These are phyloP conservation scores for Abramis brama DNA, from an alignment of 2,113 vertebrate genomes.

Conservation along the genomic window DNA sequence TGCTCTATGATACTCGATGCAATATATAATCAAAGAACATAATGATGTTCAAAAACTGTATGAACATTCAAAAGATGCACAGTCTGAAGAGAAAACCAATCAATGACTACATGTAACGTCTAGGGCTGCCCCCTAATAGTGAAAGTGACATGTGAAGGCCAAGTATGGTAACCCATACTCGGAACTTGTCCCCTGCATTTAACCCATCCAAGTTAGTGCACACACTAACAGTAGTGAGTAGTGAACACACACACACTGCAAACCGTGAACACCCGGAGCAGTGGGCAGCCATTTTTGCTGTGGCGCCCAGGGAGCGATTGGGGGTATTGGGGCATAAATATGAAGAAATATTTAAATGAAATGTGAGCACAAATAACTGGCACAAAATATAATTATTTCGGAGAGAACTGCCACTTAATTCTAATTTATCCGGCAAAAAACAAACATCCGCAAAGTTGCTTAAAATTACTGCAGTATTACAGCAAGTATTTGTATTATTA, in stretches of 20 bases:
- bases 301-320: too few species aligned
- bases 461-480: neutral
- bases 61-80: neutral
- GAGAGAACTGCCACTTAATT: neutral
- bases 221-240: too few species aligned
- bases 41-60: neutral
- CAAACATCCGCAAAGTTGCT: neutral
- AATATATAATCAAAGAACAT: neutral
- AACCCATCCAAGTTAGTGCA: too few species aligned
- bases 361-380: neutral
- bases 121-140: too few species aligned
- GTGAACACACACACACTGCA: too few species aligned
- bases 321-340: too few species aligned
- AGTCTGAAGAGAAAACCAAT: neutral
- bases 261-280: too few species aligned
- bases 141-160: too few species aligned
- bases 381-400: neutral
- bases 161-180: too few species aligned
- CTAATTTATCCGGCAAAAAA: neutral
- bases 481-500: neutral
- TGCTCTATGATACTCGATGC: neutral
- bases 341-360: neutral
- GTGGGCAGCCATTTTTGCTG: too few species aligned
- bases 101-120: neutral
- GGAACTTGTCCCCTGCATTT: too few species aligned